Base-by-base conservation (phyloP, 2,888 invertebrate genomes). In the Campopleginae sp. region DNA sequence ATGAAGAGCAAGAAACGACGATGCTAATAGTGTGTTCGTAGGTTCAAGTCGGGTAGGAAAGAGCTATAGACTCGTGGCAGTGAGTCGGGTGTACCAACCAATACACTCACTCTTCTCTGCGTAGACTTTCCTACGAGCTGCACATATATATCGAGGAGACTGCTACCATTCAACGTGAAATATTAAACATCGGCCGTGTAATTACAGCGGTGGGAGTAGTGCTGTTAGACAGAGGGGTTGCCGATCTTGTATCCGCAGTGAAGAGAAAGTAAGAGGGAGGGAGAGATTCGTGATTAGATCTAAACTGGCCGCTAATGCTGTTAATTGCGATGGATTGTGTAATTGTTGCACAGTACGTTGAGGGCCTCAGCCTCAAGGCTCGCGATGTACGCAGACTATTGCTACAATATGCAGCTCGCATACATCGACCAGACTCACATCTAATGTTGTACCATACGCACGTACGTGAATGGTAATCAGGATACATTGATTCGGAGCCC, bases 301-400 rank as follows among this genome's bases (percentile, higher is more conserved):
- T 88, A 88, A 90, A 89, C 87, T 86, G 88, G 77, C 88, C 86
- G 82, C 86, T 88, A 89, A 89, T 90, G 88, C 88, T 84, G 88
- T 90, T 91, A 90, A 89, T 90, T 89, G 89, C 90, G 87, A 91
- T 89, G 88, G 90, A 90, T 91, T 90, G 89, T 88, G 89, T 90
- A 91, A 91, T 90, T 90, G 88, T 88, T 88, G 86, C 78, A 74
- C 84, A 72, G 51, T 61, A 74, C 77, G 19, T 75, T 65, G 84
- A 75, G 84, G 81, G 82, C 78, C 80, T 84, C 58, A 75, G 77
- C 78, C 63, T 48, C 72, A 38, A 76, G 65, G 74, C 65, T 71
- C 46, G 65, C 42, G 58, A 77, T 75, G 63, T 71, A 48, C 63
- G 61, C 78, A 23, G 14, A 44, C 27, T 71, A 72, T 65, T 51